Evolutionary conservation across 2,113 vertebrate species (phyloP).

Genomic region (Pan paniscus): DNA sequence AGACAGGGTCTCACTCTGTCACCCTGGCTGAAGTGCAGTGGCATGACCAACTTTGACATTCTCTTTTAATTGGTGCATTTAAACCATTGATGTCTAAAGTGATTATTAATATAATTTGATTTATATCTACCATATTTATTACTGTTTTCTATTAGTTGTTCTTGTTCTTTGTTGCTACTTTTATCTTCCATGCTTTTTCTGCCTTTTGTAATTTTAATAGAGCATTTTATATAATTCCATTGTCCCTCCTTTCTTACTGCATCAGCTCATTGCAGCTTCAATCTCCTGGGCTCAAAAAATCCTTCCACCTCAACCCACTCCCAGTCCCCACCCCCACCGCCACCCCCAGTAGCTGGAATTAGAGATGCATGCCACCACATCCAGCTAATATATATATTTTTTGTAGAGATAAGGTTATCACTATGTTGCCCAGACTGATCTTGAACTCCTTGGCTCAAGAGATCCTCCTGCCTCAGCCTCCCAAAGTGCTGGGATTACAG

Average conservation of each 20-base stretch:
- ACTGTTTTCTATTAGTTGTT: background rate
- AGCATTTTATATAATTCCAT: background rate
- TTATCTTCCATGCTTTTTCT: background rate
- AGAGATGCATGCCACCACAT: background rate
- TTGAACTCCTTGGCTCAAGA: background rate
- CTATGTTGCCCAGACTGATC: background rate
- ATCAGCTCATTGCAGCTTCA: background rate
- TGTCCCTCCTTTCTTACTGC: background rate
- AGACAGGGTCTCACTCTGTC: no score
- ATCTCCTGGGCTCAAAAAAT: background rate
- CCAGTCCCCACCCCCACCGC: no score
- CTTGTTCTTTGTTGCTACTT: background rate
- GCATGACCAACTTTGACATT: background rate
- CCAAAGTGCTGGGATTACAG: background rate
- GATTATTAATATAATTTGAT: background rate
- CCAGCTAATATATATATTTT: background rate
- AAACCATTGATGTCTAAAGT: background rate
- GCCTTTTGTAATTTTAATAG: background rate
- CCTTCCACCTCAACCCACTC: background rate
- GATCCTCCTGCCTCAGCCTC: background rate
- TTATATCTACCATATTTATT: background rate
- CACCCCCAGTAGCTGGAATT: background rate
- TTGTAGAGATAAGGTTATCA: no score
- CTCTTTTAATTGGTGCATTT: background rate
- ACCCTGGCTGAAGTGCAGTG: no score